Base-by-base conservation (phyloP, 2,797 vertebrate species). In the Hippocampus kuda region DNA sequence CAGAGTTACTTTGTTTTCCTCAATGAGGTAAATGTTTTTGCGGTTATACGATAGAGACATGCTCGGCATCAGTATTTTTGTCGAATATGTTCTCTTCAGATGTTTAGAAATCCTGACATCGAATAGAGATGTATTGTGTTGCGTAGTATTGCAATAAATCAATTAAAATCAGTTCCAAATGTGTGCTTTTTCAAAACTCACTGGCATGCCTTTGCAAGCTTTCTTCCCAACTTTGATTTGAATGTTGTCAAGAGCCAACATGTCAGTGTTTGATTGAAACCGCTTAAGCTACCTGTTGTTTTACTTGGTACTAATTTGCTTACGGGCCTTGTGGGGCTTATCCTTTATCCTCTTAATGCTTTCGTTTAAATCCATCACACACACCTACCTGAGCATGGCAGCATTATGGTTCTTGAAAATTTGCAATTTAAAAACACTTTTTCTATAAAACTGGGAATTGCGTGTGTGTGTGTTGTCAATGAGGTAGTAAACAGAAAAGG, bases 301-400 rank as follows among this genome's bases (percentile, higher is more conserved):
- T 71, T 61, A 71, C 41, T 68, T 70, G 38, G 42, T 75, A 42
- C 74, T 86, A 78, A 85, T 83, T 80, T 62, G 72, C 75, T 83
- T 71, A 67, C 46, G 71, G 71, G 12, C 38, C 49, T 82, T 73
- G 80, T 69, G 30, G 81, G 72, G 61, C 66, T 26, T 49, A 75
- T 41, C 11, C 60, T 74, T 64, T 70, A 84, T 87, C 81, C 71
- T 69, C 81, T 81, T 88, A 87, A 85, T 82, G 70, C 63, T 59
- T 67, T 77, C 78, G 38, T 76, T 81, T 63, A 76, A 85, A 90
- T 89, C 84, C 56, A 73, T 85, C 80, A 84, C 54, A 38, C 67
- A 12, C 67, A 54, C 38, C 60, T 53, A 72, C 26, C 72, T 70
- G 54, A 68, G 49, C 67, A 49, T 9, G 11, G 51, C 22, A 41